Evolutionary conservation across 2,113 vertebrate genomes (phyloP).

Genomic region (Halichoeres trimaculatus): DNA sequence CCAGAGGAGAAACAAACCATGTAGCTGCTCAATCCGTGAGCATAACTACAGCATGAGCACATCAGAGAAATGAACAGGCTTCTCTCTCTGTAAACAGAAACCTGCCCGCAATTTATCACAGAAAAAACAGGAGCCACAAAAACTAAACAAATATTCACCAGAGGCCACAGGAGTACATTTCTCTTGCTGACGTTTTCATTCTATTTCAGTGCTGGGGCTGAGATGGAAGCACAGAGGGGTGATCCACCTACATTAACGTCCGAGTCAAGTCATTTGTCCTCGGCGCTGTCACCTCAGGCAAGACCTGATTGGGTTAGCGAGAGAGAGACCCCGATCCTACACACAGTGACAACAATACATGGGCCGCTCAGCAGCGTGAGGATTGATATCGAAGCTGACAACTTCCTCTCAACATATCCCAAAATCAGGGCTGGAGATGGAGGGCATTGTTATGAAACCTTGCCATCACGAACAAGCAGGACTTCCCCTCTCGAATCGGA

Average conservation of each 20-base stretch:
- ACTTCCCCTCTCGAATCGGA: constrained; percentile 30
- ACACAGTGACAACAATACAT: constrained; percentile 65
- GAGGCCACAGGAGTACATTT: constrained; percentile 55
- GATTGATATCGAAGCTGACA: constrained; percentile 69
- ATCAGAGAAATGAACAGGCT: constrained; percentile 3
- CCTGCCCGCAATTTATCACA: constrained; percentile 50
- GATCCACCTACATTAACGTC: constrained; percentile 72
- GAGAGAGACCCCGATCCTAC: constrained; percentile 56
- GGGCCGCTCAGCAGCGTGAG: constrained; percentile 48
- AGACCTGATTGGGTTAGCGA: constrained; percentile 75
- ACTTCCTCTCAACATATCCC: constrained; percentile 62
- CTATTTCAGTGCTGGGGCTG: constrained; percentile 52
- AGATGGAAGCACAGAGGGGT: constrained; percentile 64
- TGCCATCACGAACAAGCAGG: constrained; percentile 36
- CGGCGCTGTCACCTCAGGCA: constrained; percentile 59
- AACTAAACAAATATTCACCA: constrained; percentile 66
- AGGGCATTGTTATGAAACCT: constrained; percentile 35
- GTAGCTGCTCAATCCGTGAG: constrained; percentile 30
- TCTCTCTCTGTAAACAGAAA: constrained; percentile 42
- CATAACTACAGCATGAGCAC: constrained; percentile 5
- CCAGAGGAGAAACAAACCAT: constrained; percentile 6
- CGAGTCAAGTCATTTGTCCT: constrained; percentile 74
- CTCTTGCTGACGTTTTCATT: constrained; percentile 70
- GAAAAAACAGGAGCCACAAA: constrained; percentile 43
- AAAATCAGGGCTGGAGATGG: constrained; percentile 42